Evolutionary conservation across 2,888 invertebrate species (phyloP).

Genomic region (Tenthredo amoena): DNA sequence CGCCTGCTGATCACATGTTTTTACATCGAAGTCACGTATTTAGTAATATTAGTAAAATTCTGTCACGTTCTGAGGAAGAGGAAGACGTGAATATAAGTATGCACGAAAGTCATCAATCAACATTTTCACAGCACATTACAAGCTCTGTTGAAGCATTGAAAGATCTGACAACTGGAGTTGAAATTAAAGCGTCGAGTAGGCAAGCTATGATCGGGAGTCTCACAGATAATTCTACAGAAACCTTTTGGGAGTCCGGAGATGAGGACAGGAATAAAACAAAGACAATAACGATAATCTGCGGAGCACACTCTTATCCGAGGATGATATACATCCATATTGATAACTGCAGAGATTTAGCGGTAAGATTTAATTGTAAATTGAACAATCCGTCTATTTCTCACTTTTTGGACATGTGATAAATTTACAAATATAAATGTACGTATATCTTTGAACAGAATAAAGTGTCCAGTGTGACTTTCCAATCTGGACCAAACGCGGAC

Average conservation of each 20-base stretch:
- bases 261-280: slow-evolving; percentile 97
- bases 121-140: slow-evolving; percentile 73
- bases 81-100: slow-evolving; percentile 81
- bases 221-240: slow-evolving; percentile 96
- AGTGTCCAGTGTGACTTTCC: slow-evolving; percentile 91
- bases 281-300: slow-evolving; percentile 86
- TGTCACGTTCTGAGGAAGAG: slow-evolving; percentile 94
- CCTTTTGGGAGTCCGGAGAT: slow-evolving; percentile 99
- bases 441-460: slow-evolving; percentile 86
- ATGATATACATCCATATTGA: slow-evolving; percentile 95
- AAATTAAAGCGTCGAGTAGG: slow-evolving; percentile 94
- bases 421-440: slow-evolving; percentile 11
- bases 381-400: slow-evolving; percentile 51
- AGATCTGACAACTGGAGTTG: slow-evolving; percentile 88
- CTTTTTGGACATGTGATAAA: slow-evolving; percentile 16
- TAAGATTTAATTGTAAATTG: slow-evolving; percentile 77
- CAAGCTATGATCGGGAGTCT: slow-evolving; percentile 96
- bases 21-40: slow-evolving; percentile 95
- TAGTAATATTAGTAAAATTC: slow-evolving; percentile 96
- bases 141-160: slow-evolving; percentile 84
- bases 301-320: slow-evolving; percentile 84
- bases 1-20: slow-evolving; percentile 93
- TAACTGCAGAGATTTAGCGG: slow-evolving; percentile 94
- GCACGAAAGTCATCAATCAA: slow-evolving; percentile 82
- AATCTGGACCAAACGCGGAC: slow-evolving; percentile 89